Percentiles rank a stretch among this genome's conserved stretches.
Conservation (phyloP, 1,140 invertebrate species). For the Charaxes varanes region DNA sequence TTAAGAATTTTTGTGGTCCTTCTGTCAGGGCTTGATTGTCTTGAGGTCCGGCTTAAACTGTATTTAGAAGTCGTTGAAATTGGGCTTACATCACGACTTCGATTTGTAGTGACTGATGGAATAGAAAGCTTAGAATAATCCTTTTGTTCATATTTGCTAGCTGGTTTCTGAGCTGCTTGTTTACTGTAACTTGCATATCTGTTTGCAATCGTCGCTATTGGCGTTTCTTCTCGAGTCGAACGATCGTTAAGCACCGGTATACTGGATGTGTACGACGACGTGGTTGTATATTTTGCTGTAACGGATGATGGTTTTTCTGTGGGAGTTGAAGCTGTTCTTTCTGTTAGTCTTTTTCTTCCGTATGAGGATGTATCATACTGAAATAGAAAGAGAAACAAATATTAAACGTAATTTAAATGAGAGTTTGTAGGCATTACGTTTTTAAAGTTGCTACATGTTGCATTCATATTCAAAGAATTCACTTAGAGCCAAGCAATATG, state of each 20-base stretch:
- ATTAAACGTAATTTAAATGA: too few relatives aligned
- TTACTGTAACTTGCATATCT: constrained; percentile 49
- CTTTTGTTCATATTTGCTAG: constrained; percentile 56
- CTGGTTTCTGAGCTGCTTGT: constrained; percentile 31
- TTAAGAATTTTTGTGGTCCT: constrained; percentile 46
- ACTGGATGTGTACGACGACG: constrained; percentile 55
- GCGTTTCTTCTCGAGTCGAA: constrained; percentile 44
- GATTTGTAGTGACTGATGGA: constrained; percentile 33
- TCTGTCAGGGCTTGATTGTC: constrained; percentile 53
- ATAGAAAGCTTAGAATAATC: constrained; percentile 48
- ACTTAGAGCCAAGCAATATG: constrained; percentile 15
- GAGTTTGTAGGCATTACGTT: too few relatives aligned
- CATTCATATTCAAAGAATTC: constrained; percentile 4
- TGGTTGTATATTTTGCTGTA: constrained; percentile 56
- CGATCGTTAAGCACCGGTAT: constrained; percentile 56
- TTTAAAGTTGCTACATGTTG: constrained; percentile 3
- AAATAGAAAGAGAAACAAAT: constrained; percentile 29
- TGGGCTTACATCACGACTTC: constrained; percentile 59
- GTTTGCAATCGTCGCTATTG: constrained; percentile 54
- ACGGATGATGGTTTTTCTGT: constrained; percentile 50
- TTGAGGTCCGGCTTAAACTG: constrained; percentile 41
- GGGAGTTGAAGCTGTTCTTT: constrained; percentile 27
- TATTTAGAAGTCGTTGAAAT: constrained; percentile 56
- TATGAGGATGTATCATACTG: constrained; percentile 59
- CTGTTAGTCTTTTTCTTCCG: constrained; percentile 43